A percentile compares a stretch with the other conserved stretches of the same genome.
phyloP scores from a whole-genome alignment of 2,113 vertebrate genomes.

The Cyprinodon tularosa region DNA sequence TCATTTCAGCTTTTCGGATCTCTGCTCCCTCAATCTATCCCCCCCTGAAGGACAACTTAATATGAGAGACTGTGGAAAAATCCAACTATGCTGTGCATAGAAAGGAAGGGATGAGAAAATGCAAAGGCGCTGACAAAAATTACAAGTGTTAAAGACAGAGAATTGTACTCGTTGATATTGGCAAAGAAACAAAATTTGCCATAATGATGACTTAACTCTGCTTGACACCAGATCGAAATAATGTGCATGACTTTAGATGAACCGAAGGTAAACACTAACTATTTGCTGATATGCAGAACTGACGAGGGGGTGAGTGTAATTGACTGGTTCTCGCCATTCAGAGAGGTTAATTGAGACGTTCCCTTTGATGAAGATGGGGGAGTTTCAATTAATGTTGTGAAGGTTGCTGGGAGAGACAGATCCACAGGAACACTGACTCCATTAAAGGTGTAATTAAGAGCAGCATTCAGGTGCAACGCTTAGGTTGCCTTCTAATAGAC shows the following conservation, averaged over 20 bases:
- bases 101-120: slow-evolving; percentile 5
- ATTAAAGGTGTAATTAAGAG: slow-evolving; percentile 72
- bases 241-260: slow-evolving; percentile 38
- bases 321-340: slow-evolving; percentile 59
- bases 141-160: slow-evolving; percentile 62
- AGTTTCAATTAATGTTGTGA: slow-evolving; percentile 73
- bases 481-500: slow-evolving; percentile 38
- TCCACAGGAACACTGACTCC: slow-evolving; percentile 61
- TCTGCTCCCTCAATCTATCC: slow-evolving; percentile 17
- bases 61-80: slow-evolving; percentile 61
- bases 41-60: slow-evolving; percentile 68
- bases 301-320: slow-evolving; percentile 43
- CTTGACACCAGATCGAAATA: slow-evolving; percentile 10
- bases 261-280: slow-evolving; percentile 28
- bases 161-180: slow-evolving; percentile 55
- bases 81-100: slow-evolving; percentile 62
- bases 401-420: slow-evolving; percentile 65
- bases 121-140: slow-evolving; percentile 69
- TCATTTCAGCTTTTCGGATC: slow-evolving; percentile 39
- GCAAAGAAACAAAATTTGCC: slow-evolving; percentile 46
- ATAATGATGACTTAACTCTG: slow-evolving; percentile 34
- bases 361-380: slow-evolving; percentile 58
- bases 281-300: slow-evolving; percentile 53
- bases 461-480: slow-evolving; percentile 55
- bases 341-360: slow-evolving; percentile 74